Evolutionary conservation across 2,113 vertebrate species (phyloP), one percentile per base, ranked within the genome.

Genomic region (Indri indri): DNA sequence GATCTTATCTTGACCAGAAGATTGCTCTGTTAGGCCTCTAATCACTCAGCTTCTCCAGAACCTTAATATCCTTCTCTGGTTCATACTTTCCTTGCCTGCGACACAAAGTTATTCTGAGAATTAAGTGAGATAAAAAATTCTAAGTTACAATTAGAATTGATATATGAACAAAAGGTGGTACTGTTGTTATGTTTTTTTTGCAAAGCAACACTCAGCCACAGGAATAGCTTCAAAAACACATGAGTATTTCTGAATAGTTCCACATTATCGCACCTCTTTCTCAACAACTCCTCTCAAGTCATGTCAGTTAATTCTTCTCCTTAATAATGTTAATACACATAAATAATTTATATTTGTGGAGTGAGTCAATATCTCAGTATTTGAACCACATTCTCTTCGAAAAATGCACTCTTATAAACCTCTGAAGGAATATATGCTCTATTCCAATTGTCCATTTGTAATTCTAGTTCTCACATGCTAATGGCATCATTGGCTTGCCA

Each of bases 171-270:
- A 81, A 92, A 88, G 42, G 3, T 81, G 45, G 93, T 61, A 52
- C 8, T 74, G 47, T 37, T 14, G 6, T 6, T 71, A 57, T 47
- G 40, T 73, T 91, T 95, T 92, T 90, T 85, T 80, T 7, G n/a
- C 57, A 68, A 34, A 96, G 71, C 23, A n/a, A 57, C 6, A 57
- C 54, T 83, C 27, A 70, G 71, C 10, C 40, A 86, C 34, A 93
- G n/a, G n/a, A 89, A 89, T n/a, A 86, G 81, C 42, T 82, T 90
- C 30, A 63, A 92, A 96, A 90, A 71, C 17, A 84, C 37, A 59
- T 23, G 11, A 20, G 42, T 63, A 52, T 81, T 42, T 17, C n/a
- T 66, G 32, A 76, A 37, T 7, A 59, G 23, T 61, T 63, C n/a
- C 42, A 66, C 16, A 61, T 57, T 65, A 45, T n/a, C 42, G 34